Percentiles rank a stretch among this genome's conserved stretches.
Evolutionary conservation across 2,888 invertebrate genomes (phyloP).

Genomic region (Pasiphila rectangulata): DNA sequence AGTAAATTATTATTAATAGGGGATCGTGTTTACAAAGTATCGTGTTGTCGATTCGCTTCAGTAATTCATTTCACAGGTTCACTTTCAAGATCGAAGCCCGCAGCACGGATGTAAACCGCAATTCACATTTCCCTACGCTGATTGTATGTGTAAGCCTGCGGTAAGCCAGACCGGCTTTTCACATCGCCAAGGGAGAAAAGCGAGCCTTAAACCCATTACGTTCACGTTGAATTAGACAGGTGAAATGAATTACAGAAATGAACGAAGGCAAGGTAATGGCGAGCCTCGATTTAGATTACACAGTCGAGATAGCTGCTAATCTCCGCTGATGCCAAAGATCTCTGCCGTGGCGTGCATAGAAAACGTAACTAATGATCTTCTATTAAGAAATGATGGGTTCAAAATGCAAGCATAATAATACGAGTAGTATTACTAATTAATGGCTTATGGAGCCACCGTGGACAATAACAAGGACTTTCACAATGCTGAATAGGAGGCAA

Average conservation of each 20-base stretch:
- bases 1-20: conserved; percentile 46
- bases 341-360: conserved; percentile 46
- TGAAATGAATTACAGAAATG: conserved; percentile 41
- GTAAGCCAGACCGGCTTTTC: conserved; percentile 37
- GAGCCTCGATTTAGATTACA: conserved; percentile 42
- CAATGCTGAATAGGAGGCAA: conserved; percentile 54
- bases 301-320: conserved; percentile 36
- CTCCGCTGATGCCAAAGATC: conserved; percentile 43
- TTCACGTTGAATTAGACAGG: conserved; percentile 49
- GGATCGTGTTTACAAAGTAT: conserved; percentile 59
- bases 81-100: conserved; percentile 66
- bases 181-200: conserved; percentile 51
- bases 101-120: conserved; percentile 66
- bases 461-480: conserved; percentile 64
- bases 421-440: conserved; percentile 53
- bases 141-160: conserved; percentile 38
- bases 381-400: conserved; percentile 32
- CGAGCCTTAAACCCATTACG: conserved; percentile 47
- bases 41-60: conserved; percentile 68
- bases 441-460: conserved; percentile 43
- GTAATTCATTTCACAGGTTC: conserved; percentile 75
- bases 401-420: conserved; percentile 37
- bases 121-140: conserved; percentile 55
- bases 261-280: conserved; percentile 49
- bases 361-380: conserved; percentile 47